A percentile compares a stretch with the other conserved stretches of the same genome.
Conservation (phyloP, 2,113 vertebrate genomes). For the Meles meles region DNA sequence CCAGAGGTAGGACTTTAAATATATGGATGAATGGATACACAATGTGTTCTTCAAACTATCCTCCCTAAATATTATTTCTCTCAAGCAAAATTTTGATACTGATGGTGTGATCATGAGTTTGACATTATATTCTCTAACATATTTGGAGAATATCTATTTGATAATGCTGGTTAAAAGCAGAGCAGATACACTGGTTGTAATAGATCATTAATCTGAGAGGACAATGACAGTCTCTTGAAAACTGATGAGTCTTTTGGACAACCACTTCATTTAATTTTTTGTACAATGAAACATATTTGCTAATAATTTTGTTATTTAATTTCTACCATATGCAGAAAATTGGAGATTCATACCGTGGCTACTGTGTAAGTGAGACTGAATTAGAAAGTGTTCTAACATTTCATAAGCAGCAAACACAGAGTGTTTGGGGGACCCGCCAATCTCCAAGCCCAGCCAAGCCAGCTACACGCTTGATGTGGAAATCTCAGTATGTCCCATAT, state of each 20-base stretch:
- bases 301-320: constrained; percentile 76
- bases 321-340: constrained; percentile 85
- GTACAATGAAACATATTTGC: constrained; percentile 34
- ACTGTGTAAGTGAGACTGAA: constrained; percentile 87
- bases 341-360: constrained; percentile 90
- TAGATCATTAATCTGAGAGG: neutral
- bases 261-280: constrained; percentile 48
- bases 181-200: neutral
- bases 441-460: constrained; percentile 89
- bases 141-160: neutral
- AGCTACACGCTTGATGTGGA: constrained; percentile 90
- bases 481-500: constrained; percentile 90
- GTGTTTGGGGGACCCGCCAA: constrained; percentile 88
- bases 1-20: constrained; percentile 8
- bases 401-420: constrained; percentile 89
- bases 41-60: neutral
- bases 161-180: constrained; percentile 1
- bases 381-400: constrained; percentile 85
- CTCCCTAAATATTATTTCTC: neutral
- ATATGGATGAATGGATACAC: neutral
- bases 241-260: neutral
- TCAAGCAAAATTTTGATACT: constrained; percentile 22
- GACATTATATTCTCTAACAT: neutral
- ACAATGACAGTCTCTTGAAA: constrained; percentile 19
- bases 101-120: neutral